These are phyloP conservation scores for Rhyacichthys aspro DNA, from an alignment of 2,797 vertebrate genomes.

Conservation along the genomic window DNA sequence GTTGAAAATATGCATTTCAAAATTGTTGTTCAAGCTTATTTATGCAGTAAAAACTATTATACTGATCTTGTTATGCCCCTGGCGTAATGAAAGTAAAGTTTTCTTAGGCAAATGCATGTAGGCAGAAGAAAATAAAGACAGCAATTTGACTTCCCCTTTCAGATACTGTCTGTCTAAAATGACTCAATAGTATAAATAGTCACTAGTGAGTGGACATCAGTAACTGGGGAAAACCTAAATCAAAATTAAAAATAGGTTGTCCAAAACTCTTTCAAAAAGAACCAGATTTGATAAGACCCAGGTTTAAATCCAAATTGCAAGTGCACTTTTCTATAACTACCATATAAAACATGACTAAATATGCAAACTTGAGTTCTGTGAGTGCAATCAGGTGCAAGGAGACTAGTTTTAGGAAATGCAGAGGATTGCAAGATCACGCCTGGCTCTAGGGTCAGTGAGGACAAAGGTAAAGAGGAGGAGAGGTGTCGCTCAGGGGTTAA, in stretches of 20 bases:
- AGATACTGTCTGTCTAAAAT: constrained; percentile 18
- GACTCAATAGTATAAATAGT: constrained; percentile 18
- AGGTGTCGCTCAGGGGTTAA: constrained; percentile 40
- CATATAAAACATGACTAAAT: no score
- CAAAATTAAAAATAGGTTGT: background rate
- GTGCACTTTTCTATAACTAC: no score
- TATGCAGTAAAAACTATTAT: background rate
- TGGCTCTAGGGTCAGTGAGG: constrained; percentile 50
- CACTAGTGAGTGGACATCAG: background rate
- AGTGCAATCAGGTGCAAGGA: constrained; percentile 4
- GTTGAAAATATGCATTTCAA: background rate
- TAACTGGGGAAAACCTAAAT: constrained; percentile 8
- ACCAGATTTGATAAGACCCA: no score
- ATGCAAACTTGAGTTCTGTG: background rate
- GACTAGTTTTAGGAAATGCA: background rate
- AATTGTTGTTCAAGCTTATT: no score
- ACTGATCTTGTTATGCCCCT: constrained; percentile 15
- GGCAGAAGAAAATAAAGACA: constrained; percentile 30
- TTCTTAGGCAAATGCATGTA: constrained; percentile 15
- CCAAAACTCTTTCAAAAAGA: no score
- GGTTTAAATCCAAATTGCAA: no score
- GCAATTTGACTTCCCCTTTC: constrained; percentile 26
- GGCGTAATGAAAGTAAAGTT: constrained; percentile 11
- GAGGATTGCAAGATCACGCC: background rate
- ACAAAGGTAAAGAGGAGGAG: constrained; percentile 59